A percentile compares a stretch with the other conserved stretches of the same genome.
Evolutionary conservation across 2,888 invertebrate species (phyloP).

Genomic region (Caenorhabditis sp.): DNA sequence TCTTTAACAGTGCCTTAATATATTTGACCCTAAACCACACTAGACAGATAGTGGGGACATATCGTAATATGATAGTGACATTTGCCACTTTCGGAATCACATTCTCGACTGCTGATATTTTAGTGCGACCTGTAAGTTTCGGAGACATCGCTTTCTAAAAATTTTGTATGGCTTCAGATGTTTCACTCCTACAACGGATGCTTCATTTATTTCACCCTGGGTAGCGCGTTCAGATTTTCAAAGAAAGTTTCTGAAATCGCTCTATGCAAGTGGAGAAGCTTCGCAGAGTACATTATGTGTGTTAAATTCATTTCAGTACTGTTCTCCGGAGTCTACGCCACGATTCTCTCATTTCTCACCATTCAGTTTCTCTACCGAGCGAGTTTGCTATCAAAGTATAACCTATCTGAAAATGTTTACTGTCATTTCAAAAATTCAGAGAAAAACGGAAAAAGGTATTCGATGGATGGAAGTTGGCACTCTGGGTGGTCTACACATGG

Average conservation of each 20-base stretch:
- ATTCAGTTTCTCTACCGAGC: slow-evolving; percentile 40
- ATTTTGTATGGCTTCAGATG: too few relatives aligned
- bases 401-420: too few relatives aligned
- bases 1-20: slow-evolving; percentile 27
- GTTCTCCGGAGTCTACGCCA: neutral
- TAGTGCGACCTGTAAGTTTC: slow-evolving; percentile 25
- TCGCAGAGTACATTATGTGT: too few relatives aligned
- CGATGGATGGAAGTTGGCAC: neutral
- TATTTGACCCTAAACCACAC: slow-evolving; percentile 9
- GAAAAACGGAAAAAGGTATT: neutral
- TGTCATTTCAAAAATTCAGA: neutral
- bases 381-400: neutral
- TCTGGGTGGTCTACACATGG: slow-evolving; percentile 7
- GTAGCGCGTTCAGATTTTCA: slow-evolving; percentile 13
- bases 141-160: neutral
- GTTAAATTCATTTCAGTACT: slow-evolving; percentile 39
- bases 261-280: slow-evolving; percentile 7
- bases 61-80: slow-evolving; percentile 29
- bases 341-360: slow-evolving; percentile 4
- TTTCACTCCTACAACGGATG: too few relatives aligned
- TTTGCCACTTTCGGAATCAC: slow-evolving; percentile 20
- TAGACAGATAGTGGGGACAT: slow-evolving; percentile 10
- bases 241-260: neutral
- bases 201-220: slow-evolving; percentile 22
- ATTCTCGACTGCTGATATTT: slow-evolving; percentile 29